Percentiles rank a stretch among this genome's conserved stretches.
Evolutionary conservation across 2,113 vertebrate genomes (phyloP).

Genomic region (Spilogale gracilis): DNA sequence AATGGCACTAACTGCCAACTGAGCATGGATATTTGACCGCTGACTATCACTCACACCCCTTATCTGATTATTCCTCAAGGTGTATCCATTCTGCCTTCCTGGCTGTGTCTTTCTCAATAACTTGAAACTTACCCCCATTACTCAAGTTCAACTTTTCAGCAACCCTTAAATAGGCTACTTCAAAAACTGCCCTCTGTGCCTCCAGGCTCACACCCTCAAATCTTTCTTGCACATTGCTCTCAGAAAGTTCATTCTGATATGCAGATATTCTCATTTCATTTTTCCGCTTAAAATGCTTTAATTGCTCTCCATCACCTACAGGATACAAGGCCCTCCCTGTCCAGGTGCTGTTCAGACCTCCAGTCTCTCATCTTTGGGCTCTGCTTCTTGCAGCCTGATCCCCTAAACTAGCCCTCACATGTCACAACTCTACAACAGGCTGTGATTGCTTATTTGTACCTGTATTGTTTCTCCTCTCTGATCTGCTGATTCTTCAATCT

Average conservation of each 20-base stretch:
- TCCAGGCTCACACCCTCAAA: background rate
- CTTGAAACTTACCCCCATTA: conserved; percentile 1
- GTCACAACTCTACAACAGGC: background rate
- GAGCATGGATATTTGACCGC: background rate
- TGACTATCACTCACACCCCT: background rate
- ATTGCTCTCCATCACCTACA: background rate
- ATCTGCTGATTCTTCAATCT: background rate
- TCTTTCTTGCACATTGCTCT: background rate
- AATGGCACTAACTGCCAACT: background rate
- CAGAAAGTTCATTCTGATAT: background rate
- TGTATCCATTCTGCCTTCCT: background rate
- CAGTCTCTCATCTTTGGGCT: background rate
- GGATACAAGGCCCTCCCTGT: background rate
- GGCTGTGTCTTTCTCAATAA: background rate
- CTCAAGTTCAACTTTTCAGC: background rate
- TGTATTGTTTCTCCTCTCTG: background rate
- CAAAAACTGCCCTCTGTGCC: background rate
- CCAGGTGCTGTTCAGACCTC: background rate
- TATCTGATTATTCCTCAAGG: background rate
- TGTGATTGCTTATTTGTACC: background rate
- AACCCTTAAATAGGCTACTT: background rate
- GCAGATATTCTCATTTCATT: background rate
- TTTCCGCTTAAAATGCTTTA: background rate
- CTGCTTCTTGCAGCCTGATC: background rate
- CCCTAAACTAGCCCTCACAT: background rate